Conservation (phyloP, 2,888 invertebrate species). For the Eurois occulta region DNA sequence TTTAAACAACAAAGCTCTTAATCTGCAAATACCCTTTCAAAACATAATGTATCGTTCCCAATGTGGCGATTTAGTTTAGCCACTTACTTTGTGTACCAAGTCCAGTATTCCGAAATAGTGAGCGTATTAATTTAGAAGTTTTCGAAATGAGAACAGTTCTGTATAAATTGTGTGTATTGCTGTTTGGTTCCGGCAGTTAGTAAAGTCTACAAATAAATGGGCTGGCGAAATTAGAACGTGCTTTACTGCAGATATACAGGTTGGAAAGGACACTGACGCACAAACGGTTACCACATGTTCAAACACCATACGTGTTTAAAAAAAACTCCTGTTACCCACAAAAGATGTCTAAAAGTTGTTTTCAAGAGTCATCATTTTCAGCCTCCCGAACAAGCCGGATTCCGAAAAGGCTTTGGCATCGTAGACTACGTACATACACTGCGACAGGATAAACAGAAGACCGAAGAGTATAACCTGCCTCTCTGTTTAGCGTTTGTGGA, state of each 20-base stretch:
- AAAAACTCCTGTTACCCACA: too few relatives aligned
- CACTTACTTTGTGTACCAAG: conserved; percentile 32
- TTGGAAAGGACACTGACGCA: too few relatives aligned
- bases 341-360: too few relatives aligned
- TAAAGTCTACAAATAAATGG: conserved; percentile 34
- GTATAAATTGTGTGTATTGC: conserved; percentile 55
- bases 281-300: too few relatives aligned
- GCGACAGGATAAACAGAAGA: too few relatives aligned
- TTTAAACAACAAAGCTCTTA: neutral
- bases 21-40: neutral
- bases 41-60: neutral
- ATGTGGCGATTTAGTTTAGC: conserved; percentile 3
- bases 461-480: too few relatives aligned
- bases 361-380: too few relatives aligned
- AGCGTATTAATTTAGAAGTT: conserved; percentile 52
- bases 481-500: too few relatives aligned
- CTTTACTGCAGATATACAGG: neutral
- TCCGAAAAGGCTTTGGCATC: too few relatives aligned
- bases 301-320: too few relatives aligned
- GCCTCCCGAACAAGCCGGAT: too few relatives aligned
- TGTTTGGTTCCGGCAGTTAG: conserved; percentile 52
- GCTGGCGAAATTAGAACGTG: conserved; percentile 25
- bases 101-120: conserved; percentile 54
- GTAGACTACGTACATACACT: too few relatives aligned
- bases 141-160: conserved; percentile 57